Evolutionary conservation across 2,797 vertebrate genomes (phyloP).

Genomic region (Acanthurus tractus): DNA sequence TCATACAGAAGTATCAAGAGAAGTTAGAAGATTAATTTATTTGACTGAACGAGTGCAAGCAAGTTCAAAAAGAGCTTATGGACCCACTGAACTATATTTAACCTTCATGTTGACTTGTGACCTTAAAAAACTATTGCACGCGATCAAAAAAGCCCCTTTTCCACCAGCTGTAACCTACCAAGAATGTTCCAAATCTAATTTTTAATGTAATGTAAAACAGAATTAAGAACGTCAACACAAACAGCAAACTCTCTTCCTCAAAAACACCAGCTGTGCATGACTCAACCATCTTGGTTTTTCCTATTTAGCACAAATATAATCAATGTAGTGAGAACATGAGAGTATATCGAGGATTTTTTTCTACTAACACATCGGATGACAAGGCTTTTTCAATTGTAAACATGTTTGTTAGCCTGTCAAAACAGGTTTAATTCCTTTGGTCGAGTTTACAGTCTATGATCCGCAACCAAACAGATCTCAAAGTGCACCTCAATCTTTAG

Average conservation of each 20-base stretch:
- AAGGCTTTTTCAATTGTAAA: conserved; percentile 1
- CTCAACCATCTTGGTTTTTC: neutral
- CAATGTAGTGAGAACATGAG: conserved; percentile 6
- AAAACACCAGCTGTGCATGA: conserved; percentile 19
- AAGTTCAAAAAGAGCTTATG: no score
- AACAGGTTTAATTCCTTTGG: neutral
- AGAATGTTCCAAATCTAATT: neutral
- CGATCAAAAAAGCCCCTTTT: neutral
- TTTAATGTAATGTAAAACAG: neutral
- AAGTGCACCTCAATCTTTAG: conserved; percentile 15
- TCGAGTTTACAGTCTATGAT: neutral
- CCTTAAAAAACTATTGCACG: neutral
- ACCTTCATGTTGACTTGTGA: no score
- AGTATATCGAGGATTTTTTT: neutral
- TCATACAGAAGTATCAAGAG: no score
- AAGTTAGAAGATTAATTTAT: no score
- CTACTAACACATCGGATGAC: neutral
- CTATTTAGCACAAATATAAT: conserved; percentile 19
- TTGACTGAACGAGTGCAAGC: no score
- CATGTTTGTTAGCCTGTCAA: conserved; percentile 26
- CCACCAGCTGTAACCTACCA: neutral
- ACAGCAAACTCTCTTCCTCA: neutral
- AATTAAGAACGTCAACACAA: conserved; percentile 1
- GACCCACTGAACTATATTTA: no score
- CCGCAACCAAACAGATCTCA: neutral